Evolutionary conservation across 2,888 invertebrate species (phyloP).

Genomic region (Boloria selene): DNA sequence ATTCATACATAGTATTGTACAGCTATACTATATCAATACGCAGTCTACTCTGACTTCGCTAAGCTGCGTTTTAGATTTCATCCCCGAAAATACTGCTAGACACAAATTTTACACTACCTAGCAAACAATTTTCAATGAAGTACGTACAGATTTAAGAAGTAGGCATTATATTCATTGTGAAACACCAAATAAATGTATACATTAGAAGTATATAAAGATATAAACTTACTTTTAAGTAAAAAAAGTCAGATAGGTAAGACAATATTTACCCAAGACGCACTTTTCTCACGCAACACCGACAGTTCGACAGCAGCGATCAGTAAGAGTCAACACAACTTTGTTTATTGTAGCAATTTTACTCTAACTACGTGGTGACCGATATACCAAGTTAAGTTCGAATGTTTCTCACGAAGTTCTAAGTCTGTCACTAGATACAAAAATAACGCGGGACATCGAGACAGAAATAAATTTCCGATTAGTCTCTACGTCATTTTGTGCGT

Average conservation of each 20-base stretch:
- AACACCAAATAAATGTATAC: conserved; percentile 7
- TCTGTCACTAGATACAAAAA: conserved; percentile 25
- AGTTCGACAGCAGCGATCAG: conserved; percentile 56
- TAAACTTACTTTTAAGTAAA: conserved; percentile 8
- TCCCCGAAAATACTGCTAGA: not conserved
- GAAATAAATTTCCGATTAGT: conserved; percentile 55
- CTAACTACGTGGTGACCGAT: conserved; percentile 35
- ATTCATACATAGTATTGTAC: not conserved
- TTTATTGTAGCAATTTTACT: conserved; percentile 65
- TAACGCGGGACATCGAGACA: conserved; percentile 45
- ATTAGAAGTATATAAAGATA: conserved; percentile 9
- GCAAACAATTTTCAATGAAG: no score
- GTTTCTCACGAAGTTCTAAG: conserved; percentile 38
- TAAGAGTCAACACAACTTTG: conserved; percentile 64
- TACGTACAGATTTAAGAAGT: no score
- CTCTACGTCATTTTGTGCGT: conserved; percentile 59
- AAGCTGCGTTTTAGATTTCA: not conserved
- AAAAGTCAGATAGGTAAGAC: conserved; percentile 23
- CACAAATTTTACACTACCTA: no score
- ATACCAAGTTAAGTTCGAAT: conserved; percentile 20
- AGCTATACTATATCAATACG: not conserved
- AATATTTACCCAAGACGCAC: conserved; percentile 69
- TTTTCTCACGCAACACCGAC: conserved; percentile 63
- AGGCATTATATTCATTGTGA: no score
- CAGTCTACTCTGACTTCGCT: no score